Base-by-base conservation (phyloP, 2,888 invertebrate genomes). In the Heliconius ethilla region DNA sequence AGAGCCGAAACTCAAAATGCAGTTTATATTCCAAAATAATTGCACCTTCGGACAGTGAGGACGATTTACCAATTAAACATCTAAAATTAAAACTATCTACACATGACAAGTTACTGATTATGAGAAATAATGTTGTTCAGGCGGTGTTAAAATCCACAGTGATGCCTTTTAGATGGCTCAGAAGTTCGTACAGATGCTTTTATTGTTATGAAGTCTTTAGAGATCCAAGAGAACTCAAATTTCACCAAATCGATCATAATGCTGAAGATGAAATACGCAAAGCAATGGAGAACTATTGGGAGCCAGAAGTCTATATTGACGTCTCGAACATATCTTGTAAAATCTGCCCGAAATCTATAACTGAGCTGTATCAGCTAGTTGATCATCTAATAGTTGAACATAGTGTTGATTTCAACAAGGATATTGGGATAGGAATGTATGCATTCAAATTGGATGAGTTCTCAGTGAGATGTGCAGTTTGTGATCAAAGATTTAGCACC, bases 161-260 rank as follows among this genome's bases (percentile, higher is more conserved):
- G 0, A 84, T 86, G 80, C 89, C 89, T 0, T 89, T 89, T 78
- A 83, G 84, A 55, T 87, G 87, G 87, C 81, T 87, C 0, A 85
- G 84, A 51, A 87, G 84, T 29, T 82, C 83, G 1, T 89, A 85
- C 70, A 80, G 86, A 80, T 89, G 89, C 62, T 89, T 89, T 73
- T 89, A 85, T 73, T 89, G 89, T 70, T 86, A 86, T 33, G 86
- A 87, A 37, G 81, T 86, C 59, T 88, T 86, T 40, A 81, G 82
- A 27, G 82, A 84, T 7, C 82, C 83, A 0, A 80, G 82, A 78
- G 85, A 88, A 25, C 78, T 89, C n/a, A 87, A 86, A 81, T 76
- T 77, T 0, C 88, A 89, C 72, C 85, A 85, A 69, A 70, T 65
- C 0, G 37, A 75, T 7, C 88, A 88, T 29, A 79, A 79, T n/a